Percentiles rank a stretch among this genome's conserved stretches.
These are phyloP conservation scores for Meiosimyza platycephala DNA, from an alignment of 2,888 invertebrate species.

Conservation along the genomic window DNA sequence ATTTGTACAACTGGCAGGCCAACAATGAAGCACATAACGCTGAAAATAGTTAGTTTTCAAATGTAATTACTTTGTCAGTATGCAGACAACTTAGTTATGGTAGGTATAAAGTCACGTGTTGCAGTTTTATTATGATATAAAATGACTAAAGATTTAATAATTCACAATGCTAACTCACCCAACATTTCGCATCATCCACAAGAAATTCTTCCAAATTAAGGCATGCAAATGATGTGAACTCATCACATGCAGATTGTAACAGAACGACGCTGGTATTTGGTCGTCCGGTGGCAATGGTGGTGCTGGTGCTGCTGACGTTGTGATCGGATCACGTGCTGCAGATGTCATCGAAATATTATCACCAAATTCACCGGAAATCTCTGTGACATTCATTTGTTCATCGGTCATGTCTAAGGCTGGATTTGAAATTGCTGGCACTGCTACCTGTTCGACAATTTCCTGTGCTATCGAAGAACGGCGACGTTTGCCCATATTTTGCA, in stretches of 20 bases:
- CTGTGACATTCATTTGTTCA: slow-evolving; percentile 72
- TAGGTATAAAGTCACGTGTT: slow-evolving; percentile 17
- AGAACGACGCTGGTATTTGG: slow-evolving; percentile 69
- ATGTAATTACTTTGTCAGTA: too few relatives aligned
- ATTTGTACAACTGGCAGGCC: slow-evolving; percentile 88
- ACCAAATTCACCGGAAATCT: slow-evolving; percentile 89
- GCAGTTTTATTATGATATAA: not conserved
- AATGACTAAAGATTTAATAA: not conserved
- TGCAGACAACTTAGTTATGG: not conserved
- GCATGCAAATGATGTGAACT: slow-evolving; percentile 81
- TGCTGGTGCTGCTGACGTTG: slow-evolving; percentile 69
- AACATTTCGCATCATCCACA: slow-evolving; percentile 87
- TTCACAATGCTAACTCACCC: slow-evolving; percentile 70
- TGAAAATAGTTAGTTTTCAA: slow-evolving; percentile 58
- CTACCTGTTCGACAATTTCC: slow-evolving; percentile 77
- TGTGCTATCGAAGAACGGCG: slow-evolving; percentile 83
- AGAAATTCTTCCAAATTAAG: slow-evolving; percentile 87
- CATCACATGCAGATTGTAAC: slow-evolving; percentile 75
- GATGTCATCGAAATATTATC: slow-evolving; percentile 86
- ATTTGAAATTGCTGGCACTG: slow-evolving; percentile 75
- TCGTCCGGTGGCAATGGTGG: slow-evolving; percentile 80
- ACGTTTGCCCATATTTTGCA: slow-evolving; percentile 85
- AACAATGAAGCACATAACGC: slow-evolving; percentile 86
- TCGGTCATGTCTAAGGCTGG: slow-evolving; percentile 76
- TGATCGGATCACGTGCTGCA: slow-evolving; percentile 75